Conservation (phyloP, 1,140 invertebrate species). For the Gonioctena quinquepunctata region DNA sequence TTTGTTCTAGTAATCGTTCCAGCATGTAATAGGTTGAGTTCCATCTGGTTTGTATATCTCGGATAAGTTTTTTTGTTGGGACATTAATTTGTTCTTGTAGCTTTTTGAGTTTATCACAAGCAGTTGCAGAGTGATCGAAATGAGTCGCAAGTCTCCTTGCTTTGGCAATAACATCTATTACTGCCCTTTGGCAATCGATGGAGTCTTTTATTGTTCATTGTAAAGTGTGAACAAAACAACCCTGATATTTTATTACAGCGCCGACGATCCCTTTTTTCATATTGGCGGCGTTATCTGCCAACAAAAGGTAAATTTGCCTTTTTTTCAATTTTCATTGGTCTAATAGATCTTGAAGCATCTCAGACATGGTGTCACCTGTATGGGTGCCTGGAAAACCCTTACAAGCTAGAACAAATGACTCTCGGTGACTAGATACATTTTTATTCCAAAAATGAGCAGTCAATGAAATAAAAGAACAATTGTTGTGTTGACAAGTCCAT, state of each 20-base stretch:
- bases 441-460: background rate
- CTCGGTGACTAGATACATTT: background rate
- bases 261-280: background rate
- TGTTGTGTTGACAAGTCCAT: background rate
- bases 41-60: conserved; percentile 22
- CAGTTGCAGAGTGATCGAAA: background rate
- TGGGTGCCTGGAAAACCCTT: background rate
- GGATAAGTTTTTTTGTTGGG: conserved; percentile 13
- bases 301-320: background rate
- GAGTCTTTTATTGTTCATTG: background rate
- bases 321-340: background rate
- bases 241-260: background rate
- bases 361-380: background rate
- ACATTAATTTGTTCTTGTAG: background rate
- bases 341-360: background rate
- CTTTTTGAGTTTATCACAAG: background rate
- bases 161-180: background rate
- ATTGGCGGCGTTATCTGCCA: background rate
- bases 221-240: background rate
- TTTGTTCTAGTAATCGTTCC: conserved; percentile 24
- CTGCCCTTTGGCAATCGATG: background rate
- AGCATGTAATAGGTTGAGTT: conserved; percentile 28
- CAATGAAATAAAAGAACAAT: background rate
- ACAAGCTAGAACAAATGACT: background rate
- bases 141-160: background rate